Evolutionary conservation across 2,113 vertebrate species (phyloP).

Genomic region (Hypanus sabinus): DNA sequence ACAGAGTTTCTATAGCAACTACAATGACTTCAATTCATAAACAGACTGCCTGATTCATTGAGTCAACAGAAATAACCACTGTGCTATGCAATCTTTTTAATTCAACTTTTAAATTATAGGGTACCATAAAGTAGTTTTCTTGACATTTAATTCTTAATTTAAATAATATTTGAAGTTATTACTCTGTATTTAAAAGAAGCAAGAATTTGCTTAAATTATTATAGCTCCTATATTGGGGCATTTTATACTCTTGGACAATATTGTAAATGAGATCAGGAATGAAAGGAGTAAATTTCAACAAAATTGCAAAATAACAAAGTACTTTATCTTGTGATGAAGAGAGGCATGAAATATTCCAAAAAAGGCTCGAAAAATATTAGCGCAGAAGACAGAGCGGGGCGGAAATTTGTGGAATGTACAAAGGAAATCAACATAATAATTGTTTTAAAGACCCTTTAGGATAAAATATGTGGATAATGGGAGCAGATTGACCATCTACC

Average conservation of each 20-base stretch:
- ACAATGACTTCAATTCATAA: constrained; percentile 13
- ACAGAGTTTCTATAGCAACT: constrained; percentile 14
- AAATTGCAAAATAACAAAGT: not conserved
- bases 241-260: not conserved
- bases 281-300: not conserved
- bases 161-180: not conserved
- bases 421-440: not conserved
- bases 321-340: not conserved
- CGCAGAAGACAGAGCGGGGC: not conserved
- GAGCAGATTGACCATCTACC: too few relatives aligned
- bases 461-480: too few relatives aligned
- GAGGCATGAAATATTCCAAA: not conserved
- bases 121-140: not conserved
- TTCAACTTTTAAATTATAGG: constrained; percentile 4
- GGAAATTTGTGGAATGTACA: not conserved
- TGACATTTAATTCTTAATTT: not conserved
- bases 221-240: not conserved
- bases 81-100: not conserved
- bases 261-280: not conserved
- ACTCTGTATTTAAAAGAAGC: not conserved
- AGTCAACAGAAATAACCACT: not conserved
- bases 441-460: not conserved
- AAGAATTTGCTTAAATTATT: not conserved
- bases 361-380: not conserved
- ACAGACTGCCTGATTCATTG: not conserved